A percentile compares a stretch with the other conserved stretches of the same genome.
phyloP scores from a whole-genome alignment of 2,113 vertebrate genomes.

The Genyomyrus donnyi region DNA sequence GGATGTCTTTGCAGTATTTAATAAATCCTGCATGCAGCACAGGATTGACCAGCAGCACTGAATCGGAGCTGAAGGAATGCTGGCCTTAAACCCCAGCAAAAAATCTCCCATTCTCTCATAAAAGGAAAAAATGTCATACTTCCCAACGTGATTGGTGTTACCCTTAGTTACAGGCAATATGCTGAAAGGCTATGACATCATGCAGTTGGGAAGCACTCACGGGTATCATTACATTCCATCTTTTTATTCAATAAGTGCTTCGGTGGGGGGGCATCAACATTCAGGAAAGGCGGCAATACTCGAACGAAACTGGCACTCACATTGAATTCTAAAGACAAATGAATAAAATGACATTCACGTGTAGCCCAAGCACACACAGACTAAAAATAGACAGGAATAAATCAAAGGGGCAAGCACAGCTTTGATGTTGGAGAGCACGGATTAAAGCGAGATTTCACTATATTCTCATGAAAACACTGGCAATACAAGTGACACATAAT shows the following conservation, averaged over 20 bases:
- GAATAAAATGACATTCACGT: neutral
- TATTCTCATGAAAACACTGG: neutral
- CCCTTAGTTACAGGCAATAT: neutral
- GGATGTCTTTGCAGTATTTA: neutral
- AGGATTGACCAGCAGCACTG: neutral
- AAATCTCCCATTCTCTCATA: neutral
- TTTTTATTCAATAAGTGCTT: neutral
- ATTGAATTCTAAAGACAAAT: neutral
- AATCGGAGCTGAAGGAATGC: neutral
- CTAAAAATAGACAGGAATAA: neutral
- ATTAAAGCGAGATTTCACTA: constrained; percentile 9
- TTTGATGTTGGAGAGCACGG: neutral
- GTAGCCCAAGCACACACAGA: neutral
- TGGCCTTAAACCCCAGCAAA: neutral
- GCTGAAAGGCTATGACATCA: neutral
- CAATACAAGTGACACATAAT: neutral
- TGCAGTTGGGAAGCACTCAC: neutral
- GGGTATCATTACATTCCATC: no score
- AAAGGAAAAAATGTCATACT: neutral
- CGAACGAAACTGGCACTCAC: neutral
- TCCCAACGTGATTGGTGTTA: neutral
- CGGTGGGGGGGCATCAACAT: neutral
- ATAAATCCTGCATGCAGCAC: neutral
- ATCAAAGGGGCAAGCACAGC: neutral
- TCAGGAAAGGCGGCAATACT: neutral